A percentile compares a stretch with the other conserved stretches of the same genome.
phyloP scores from a whole-genome alignment of 2,113 vertebrate genomes.

The Acanthochromis polyacanthus region DNA sequence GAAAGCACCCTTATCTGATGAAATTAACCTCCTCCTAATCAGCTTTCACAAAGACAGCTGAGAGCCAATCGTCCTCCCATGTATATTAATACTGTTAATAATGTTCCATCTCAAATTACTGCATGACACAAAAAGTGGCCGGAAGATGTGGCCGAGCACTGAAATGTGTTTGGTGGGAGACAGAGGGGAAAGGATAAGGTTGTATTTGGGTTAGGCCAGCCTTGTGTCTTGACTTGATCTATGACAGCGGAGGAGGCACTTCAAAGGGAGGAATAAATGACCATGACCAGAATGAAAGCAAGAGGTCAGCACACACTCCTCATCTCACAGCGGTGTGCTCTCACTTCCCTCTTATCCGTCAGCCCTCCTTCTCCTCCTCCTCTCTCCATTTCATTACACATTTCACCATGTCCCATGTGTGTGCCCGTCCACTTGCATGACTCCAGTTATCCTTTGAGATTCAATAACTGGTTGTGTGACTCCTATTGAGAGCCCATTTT shows the following conservation, averaged over 20 bases:
- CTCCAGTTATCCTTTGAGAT: constrained; percentile 20
- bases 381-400: constrained; percentile 31
- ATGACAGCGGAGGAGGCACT: constrained; percentile 55
- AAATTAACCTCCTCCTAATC: constrained; percentile 75
- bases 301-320: constrained; percentile 58
- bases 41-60: constrained; percentile 70
- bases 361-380: background rate
- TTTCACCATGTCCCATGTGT: constrained; percentile 34
- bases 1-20: constrained; percentile 67
- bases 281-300: constrained; percentile 59
- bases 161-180: background rate
- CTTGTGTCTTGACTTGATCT: constrained; percentile 57
- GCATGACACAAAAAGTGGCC: background rate
- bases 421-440: constrained; percentile 17
- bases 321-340: constrained; percentile 15
- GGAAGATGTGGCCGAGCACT: background rate
- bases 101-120: constrained; percentile 42
- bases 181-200: background rate
- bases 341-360: constrained; percentile 32
- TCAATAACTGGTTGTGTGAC: background rate
- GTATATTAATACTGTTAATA: constrained; percentile 58
- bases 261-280: constrained; percentile 73
- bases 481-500: constrained; percentile 1
- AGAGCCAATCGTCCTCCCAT: constrained; percentile 49
- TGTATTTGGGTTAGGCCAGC: constrained; percentile 46